Conservation (phyloP, 2,797 vertebrate species). For the Hafferia zeledoni region DNA sequence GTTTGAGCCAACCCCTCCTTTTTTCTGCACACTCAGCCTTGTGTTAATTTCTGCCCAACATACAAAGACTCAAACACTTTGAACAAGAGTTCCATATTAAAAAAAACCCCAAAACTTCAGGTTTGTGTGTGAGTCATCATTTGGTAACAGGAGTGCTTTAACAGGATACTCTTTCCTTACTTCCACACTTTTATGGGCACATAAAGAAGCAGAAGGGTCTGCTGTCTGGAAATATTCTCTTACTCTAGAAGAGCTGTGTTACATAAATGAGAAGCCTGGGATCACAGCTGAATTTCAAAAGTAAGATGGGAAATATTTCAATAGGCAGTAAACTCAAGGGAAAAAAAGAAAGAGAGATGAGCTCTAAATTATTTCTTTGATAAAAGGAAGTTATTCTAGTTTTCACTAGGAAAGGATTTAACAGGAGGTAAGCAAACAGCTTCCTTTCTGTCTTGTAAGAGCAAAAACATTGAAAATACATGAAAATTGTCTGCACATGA, state of each 20-base stretch:
- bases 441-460: neutral
- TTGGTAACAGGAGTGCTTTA: neutral
- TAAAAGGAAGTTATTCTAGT: neutral
- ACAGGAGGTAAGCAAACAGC: neutral
- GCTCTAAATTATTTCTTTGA: neutral
- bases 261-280: neutral
- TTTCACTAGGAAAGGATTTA: neutral
- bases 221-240: neutral
- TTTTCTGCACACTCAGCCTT: neutral
- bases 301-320: neutral
- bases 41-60: neutral
- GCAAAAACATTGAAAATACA: neutral
- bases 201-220: neutral
- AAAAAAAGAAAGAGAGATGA: fast-evolving
- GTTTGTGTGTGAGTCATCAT: neutral
- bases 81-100: neutral
- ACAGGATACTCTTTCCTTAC: neutral
- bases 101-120: neutral
- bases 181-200: neutral
- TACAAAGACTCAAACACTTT: neutral
- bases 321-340: neutral
- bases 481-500: neutral
- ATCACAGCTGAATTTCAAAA: neutral
- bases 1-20: neutral
- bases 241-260: neutral